A percentile compares a stretch with the other conserved stretches of the same genome.
Conservation (phyloP, 2,113 vertebrate species). For the Psammodynastes pulverulentus region DNA sequence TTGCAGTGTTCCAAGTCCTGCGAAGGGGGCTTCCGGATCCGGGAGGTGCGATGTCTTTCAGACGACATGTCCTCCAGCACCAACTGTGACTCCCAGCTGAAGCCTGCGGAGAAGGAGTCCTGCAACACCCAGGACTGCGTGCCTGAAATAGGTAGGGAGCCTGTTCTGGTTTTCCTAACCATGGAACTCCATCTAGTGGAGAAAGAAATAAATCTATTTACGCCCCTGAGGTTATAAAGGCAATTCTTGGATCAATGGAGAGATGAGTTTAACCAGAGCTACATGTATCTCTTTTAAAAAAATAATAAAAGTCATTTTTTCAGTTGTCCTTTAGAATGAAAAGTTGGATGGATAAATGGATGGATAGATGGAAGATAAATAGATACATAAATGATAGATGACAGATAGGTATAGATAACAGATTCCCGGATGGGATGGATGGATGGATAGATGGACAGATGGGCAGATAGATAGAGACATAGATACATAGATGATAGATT, state of each 20-base stretch:
- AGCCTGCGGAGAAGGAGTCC: slow-evolving; percentile 77
- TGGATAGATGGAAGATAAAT: not conserved
- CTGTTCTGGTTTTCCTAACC: not conserved
- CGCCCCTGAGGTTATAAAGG: not conserved
- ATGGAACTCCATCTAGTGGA: slow-evolving; percentile 56
- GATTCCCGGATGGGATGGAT: not conserved
- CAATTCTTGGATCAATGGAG: not conserved
- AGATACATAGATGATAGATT: no score
- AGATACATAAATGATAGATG: not conserved
- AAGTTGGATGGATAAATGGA: not conserved
- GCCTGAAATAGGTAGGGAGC: slow-evolving; percentile 81
- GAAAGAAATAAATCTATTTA: not conserved
- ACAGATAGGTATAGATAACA: not conserved
- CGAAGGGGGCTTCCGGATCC: slow-evolving; percentile 87
- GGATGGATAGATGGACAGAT: no score
- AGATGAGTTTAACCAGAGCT: not conserved
- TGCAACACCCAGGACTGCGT: slow-evolving; percentile 87
- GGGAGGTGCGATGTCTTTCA: slow-evolving; percentile 89
- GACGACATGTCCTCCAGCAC: slow-evolving; percentile 81
- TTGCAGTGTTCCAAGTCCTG: slow-evolving; percentile 92
- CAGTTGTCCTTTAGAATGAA: not conserved
- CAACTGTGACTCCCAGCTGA: slow-evolving; percentile 77
- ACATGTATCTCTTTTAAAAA: not conserved
- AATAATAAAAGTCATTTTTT: not conserved
- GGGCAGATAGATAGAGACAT: no score